These are phyloP conservation scores for Lypha dubia DNA, from an alignment of 2,888 invertebrate genomes.

Conservation along the genomic window DNA sequence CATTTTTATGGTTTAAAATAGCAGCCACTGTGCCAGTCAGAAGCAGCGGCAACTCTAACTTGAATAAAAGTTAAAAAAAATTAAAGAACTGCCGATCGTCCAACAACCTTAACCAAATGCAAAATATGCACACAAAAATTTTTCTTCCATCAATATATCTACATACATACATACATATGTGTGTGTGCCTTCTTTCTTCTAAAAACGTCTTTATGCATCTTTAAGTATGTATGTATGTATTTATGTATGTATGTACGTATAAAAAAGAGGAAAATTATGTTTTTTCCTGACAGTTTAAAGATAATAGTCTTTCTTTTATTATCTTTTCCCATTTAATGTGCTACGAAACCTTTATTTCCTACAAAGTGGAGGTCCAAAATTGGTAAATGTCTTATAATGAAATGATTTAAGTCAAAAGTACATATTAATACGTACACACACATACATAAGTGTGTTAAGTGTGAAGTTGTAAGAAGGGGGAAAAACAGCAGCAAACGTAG, in stretches of 20 bases:
- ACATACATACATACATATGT: not conserved
- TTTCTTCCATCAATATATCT: not conserved
- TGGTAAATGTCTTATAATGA: slow-evolving; percentile 16
- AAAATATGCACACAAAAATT: slow-evolving; percentile 31
- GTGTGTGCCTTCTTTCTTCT: too few relatives aligned
- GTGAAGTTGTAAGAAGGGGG: slow-evolving; percentile 28
- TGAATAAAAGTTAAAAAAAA: slow-evolving; percentile 12
- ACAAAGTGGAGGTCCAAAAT: slow-evolving; percentile 17
- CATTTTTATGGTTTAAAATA: slow-evolving; percentile 61
- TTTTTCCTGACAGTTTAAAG: slow-evolving; percentile 43
- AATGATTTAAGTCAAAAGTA: slow-evolving; percentile 5
- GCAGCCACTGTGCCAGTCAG: slow-evolving; percentile 29
- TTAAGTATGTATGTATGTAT: not conserved
- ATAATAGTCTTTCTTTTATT: slow-evolving; percentile 24
- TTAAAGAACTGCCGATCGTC: slow-evolving; percentile 30
- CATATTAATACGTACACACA: too few relatives aligned
- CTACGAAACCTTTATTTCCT: slow-evolving; percentile 34
- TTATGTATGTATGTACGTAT: too few relatives aligned
- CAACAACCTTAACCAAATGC: slow-evolving; percentile 18
- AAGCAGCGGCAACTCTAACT: slow-evolving; percentile 19
- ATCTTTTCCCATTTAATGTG: slow-evolving; percentile 12
- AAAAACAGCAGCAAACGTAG: slow-evolving; percentile 20
- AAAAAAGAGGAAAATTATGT: slow-evolving; percentile 63
- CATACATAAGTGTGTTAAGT: slow-evolving; percentile 37
- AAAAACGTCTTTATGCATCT: too few relatives aligned